Base-by-base conservation (phyloP, 2,797 vertebrate genomes). In the Alfaro cultratus region DNA sequence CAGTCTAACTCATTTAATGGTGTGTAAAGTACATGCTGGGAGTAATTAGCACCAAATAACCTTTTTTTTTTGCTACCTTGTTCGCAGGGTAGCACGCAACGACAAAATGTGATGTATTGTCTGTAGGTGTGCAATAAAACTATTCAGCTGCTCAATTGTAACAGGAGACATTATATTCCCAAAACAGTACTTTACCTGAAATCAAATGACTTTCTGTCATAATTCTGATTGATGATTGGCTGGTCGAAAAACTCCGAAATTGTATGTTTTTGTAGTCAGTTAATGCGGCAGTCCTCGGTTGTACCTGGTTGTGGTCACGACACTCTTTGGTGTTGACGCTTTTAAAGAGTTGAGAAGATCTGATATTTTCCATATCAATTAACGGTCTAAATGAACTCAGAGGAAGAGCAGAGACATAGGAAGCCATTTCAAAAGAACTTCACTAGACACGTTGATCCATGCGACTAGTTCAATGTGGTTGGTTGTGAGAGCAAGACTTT, bases 21-120 rank as follows among this genome's bases (percentile, higher is more conserved):
- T 91, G 87, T 93, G 90, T 93, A 91, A 94, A 94, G 90, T 90
- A 88, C 91, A 90, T 88, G 91, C 92, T 92, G 89, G 89, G 90
- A 91, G 91, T 93, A 93, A 93, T 94, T 93, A 94, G 89, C 83
- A 73, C 87, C 81, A 85, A 90, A 92, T 92, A 87, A 88, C 87
- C 88, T 86, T 81, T 67, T 88, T 73, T 81, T 67, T 88, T 73
- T 53, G 81, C 82, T 89, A 85, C 80, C 82, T 89, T 84, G 74
- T 88, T 92, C 73, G 21, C 47, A 41, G 57, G 41, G 62, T 78
- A 51, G 83, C 41, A 5, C 78, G 57, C 79, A 78, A 87, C 76
- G 80, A 86, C 74, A 80, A 78, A 80, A 80, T 80, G 81, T 83
- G 76, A 34, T 72, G 75, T 81, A 80, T 90, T 75, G 81, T 88